These are phyloP conservation scores for Samia ricini DNA, from an alignment of 1,140 invertebrate genomes.

Conservation along the genomic window DNA sequence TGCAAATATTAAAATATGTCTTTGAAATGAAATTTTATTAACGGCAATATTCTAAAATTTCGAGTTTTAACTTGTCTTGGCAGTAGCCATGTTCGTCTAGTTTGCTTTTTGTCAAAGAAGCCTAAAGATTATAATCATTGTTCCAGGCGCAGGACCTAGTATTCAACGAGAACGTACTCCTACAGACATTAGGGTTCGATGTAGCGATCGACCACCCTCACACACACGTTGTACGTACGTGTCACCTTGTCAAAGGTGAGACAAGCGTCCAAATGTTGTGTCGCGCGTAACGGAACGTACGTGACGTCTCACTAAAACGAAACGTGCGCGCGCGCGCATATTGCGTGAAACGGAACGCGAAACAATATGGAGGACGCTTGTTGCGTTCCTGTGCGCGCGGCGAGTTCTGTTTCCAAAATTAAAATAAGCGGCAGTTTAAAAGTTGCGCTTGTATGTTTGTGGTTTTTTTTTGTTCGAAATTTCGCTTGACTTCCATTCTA, in stretches of 20 bases:
- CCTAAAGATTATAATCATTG: neutral
- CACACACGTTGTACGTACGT: slow-evolving; percentile 96
- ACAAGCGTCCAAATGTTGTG: slow-evolving; percentile 35
- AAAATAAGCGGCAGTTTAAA: slow-evolving; percentile 13
- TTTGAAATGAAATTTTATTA: no score
- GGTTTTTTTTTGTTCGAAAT: neutral
- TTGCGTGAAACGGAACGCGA: slow-evolving; percentile 5
- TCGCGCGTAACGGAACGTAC: slow-evolving; percentile 18
- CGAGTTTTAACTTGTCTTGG: no score
- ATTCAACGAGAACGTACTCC: slow-evolving; percentile 96
- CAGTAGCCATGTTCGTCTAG: no score
- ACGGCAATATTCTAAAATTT: no score
- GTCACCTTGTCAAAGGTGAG: slow-evolving; percentile 95
- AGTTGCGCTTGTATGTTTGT: slow-evolving; percentile 8
- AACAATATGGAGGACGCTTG: slow-evolving; percentile 6
- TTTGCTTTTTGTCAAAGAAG: no score
- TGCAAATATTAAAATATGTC: no score
- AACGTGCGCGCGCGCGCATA: slow-evolving; percentile 1
- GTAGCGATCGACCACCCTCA: slow-evolving; percentile 97
- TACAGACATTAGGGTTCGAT: slow-evolving; percentile 98
- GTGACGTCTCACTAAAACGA: slow-evolving; percentile 3
- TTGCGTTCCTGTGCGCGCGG: slow-evolving; percentile 14
- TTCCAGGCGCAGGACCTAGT: slow-evolving; percentile 95
- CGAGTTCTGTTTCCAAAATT: slow-evolving; percentile 11
- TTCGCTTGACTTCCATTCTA: slow-evolving; percentile 21